Percentiles rank a stretch among this genome's conserved stretches.
These are phyloP conservation scores for Acrocephalus arundinaceus DNA, from an alignment of 2,113 vertebrate species.

Conservation along the genomic window DNA sequence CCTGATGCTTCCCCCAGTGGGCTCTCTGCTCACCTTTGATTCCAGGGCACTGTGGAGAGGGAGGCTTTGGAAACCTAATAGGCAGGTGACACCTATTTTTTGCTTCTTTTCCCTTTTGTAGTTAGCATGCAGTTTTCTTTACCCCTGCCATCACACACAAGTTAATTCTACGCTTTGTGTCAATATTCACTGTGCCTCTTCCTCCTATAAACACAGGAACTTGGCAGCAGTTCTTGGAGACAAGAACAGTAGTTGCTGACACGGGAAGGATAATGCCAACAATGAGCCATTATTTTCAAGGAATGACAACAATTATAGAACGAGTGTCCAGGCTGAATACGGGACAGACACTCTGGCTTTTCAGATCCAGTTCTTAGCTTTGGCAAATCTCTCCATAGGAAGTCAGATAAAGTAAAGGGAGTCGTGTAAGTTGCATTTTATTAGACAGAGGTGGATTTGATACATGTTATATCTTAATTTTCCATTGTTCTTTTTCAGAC, in stretches of 20 bases:
- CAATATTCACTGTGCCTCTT: neutral
- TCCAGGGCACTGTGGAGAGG: neutral
- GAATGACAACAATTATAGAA: neutral
- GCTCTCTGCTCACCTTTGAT: neutral
- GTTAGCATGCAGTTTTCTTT: neutral
- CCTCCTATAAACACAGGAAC: neutral
- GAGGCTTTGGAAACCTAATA: neutral
- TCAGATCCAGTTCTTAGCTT: neutral
- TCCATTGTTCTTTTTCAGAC: slow-evolving; percentile 27
- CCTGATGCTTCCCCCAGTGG: neutral
- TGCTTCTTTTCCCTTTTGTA: neutral
- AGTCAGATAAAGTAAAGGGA: neutral
- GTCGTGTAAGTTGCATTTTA: slow-evolving; percentile 46
- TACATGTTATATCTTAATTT: slow-evolving; percentile 37
- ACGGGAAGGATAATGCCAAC: neutral
- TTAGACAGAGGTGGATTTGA: slow-evolving; percentile 53
- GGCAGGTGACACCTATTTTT: neutral
- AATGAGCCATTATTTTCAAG: neutral
- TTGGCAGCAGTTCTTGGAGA: neutral
- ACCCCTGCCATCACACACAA: neutral
- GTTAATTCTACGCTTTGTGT: neutral
- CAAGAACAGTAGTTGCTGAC: neutral
- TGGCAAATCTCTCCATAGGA: neutral
- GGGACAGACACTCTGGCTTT: neutral
- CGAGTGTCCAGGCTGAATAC: neutral